phyloP scores from a whole-genome alignment of 1,140 invertebrate genomes.

The Melipona quadrifasciata region DNA sequence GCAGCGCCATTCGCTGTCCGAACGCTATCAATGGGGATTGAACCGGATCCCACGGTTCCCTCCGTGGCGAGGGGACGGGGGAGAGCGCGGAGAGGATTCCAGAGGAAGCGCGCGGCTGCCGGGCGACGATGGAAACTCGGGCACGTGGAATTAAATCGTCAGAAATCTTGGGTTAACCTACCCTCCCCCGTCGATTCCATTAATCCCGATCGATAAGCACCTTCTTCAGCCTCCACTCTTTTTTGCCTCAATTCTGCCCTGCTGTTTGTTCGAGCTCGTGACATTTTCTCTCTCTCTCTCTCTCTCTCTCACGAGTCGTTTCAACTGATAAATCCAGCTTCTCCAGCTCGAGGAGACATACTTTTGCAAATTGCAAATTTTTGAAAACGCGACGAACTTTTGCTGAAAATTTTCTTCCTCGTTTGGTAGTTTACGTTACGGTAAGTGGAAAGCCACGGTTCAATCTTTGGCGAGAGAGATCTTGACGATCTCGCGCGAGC shows the following conservation, averaged over 20 bases:
- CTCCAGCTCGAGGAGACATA: too few relatives aligned
- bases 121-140: constrained; percentile 57
- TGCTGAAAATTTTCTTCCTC: too few relatives aligned
- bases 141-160: constrained; percentile 61
- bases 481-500: constrained; percentile 4
- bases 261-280: not conserved
- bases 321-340: too few relatives aligned
- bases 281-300: too few relatives aligned
- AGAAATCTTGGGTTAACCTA: constrained; percentile 53
- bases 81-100: constrained; percentile 28
- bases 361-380: too few relatives aligned
- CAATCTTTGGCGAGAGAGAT: not conserved
- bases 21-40: constrained; percentile 44
- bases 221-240: not conserved
- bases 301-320: too few relatives aligned
- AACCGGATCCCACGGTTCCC: constrained; percentile 12
- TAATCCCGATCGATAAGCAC: constrained; percentile 42
- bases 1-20: constrained; percentile 34
- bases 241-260: constrained; percentile 17
- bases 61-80: not conserved
- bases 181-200: constrained; percentile 18
- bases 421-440: too few relatives aligned
- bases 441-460: not conserved
- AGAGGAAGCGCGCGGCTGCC: constrained; percentile 11
- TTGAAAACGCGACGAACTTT: too few relatives aligned